Percentiles rank a stretch among this genome's conserved stretches.
These are phyloP conservation scores for Zaprionus nigranus DNA, from an alignment of 1,140 invertebrate genomes.

Conservation along the genomic window DNA sequence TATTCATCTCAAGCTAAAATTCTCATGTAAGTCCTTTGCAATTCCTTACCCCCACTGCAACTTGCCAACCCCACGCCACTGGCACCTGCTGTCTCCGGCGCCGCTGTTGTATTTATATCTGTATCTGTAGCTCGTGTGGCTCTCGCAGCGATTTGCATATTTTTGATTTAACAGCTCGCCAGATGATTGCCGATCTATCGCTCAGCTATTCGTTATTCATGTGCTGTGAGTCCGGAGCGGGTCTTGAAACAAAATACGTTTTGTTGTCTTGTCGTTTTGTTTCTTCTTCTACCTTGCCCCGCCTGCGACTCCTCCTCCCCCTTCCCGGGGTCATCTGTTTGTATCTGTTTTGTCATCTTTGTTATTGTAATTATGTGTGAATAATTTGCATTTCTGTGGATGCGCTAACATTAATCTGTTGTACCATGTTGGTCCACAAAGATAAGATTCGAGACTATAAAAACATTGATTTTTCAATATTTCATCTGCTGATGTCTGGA, in stretches of 20 bases:
- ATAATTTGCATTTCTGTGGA: conserved; percentile 70
- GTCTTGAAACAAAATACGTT: conserved; percentile 20
- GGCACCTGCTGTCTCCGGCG: background rate
- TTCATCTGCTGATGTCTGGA: conserved; percentile 33
- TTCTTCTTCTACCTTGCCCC: background rate
- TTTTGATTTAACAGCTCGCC: conserved; percentile 81
- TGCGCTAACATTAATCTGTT: conserved; percentile 58
- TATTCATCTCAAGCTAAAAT: too few species aligned
- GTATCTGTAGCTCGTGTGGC: conserved; percentile 49
- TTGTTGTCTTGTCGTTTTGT: conserved; percentile 22
- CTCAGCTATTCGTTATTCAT: conserved; percentile 16
- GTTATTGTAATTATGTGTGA: conserved; percentile 71
- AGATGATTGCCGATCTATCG: conserved; percentile 36
- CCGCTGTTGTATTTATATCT: conserved; percentile 9
- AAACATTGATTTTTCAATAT: conserved; percentile 40
- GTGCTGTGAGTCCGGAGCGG: conserved; percentile 14
- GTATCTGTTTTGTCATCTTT: conserved; percentile 49
- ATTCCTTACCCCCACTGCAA: background rate
- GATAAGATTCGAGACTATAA: conserved; percentile 52
- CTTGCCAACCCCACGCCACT: background rate
- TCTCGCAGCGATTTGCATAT: conserved; percentile 73
- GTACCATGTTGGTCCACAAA: conserved; percentile 47
- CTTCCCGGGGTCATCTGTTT: conserved; percentile 2
- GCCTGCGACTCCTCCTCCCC: background rate
- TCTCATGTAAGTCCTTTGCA: too few species aligned